phyloP scores from a whole-genome alignment of 2,797 vertebrate species.

The Catamblyrhynchus diadema region DNA sequence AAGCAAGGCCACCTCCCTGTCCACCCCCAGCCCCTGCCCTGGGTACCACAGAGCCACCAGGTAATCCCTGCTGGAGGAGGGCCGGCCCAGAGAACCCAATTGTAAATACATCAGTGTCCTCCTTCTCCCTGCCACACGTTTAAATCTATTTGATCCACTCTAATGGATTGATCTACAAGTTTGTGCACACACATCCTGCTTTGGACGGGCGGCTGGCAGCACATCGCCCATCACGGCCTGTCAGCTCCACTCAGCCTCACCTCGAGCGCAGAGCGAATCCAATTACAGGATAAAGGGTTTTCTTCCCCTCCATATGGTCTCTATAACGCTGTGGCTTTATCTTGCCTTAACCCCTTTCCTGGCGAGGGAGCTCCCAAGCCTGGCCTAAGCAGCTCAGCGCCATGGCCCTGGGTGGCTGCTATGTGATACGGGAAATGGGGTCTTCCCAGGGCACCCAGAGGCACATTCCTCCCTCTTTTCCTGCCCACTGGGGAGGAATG shows the following conservation, averaged over 20 bases:
- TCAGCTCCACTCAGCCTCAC: slow-evolving; percentile 56
- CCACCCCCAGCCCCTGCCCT: neutral
- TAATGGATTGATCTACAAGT: slow-evolving; percentile 54
- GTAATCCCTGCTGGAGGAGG: neutral
- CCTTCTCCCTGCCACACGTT: slow-evolving; percentile 25
- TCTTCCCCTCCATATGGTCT: slow-evolving; percentile 70
- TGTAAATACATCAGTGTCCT: slow-evolving; percentile 29
- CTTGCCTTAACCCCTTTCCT: slow-evolving; percentile 68
- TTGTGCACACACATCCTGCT: slow-evolving; percentile 63
- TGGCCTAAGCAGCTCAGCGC: slow-evolving; percentile 21
- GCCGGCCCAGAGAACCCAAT: neutral
- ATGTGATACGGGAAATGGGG: neutral
- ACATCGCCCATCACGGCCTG: slow-evolving; percentile 47
- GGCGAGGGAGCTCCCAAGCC: slow-evolving; percentile 47
- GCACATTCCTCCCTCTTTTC: neutral
- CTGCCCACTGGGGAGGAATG: neutral
- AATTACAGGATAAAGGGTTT: slow-evolving; percentile 63
- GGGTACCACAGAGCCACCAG: neutral
- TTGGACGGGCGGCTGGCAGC: slow-evolving; percentile 50
- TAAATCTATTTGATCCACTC: slow-evolving; percentile 55
- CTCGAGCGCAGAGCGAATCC: neutral
- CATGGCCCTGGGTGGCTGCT: neutral
- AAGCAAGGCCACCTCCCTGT: neutral
- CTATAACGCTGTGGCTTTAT: slow-evolving; percentile 38
- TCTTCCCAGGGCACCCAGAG: neutral